A percentile compares a stretch with the other conserved stretches of the same genome.
These are phyloP conservation scores for Drosophila melanogaster DNA, from an alignment of 1,140 invertebrate genomes.

Conservation along the genomic window DNA sequence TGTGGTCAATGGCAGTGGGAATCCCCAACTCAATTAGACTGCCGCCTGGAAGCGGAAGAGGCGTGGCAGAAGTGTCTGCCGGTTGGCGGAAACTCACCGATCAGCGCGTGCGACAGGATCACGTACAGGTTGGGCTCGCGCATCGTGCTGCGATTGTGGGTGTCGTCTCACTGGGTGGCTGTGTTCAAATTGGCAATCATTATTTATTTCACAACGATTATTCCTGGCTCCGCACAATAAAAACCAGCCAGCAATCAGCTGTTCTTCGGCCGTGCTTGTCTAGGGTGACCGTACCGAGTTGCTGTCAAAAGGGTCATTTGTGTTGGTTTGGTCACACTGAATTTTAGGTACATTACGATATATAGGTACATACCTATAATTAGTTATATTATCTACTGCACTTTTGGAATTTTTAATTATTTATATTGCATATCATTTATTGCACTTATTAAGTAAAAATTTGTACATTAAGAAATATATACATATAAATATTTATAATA, in stretches of 20 bases:
- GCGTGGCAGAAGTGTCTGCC: conserved; percentile 1
- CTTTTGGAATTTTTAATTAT: too few species aligned
- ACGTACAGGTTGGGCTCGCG: conserved; percentile 71
- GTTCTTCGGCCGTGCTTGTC: conserved; percentile 3
- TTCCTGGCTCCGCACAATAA: conserved; percentile 9
- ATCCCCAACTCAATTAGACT: not conserved
- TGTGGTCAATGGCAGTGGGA: not conserved
- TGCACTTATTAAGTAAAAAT: too few species aligned
- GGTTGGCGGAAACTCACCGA: conserved; percentile 59
- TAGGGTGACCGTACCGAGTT: not conserved
- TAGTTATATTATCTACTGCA: too few species aligned
- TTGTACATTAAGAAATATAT: too few species aligned
- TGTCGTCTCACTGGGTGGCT: conserved; percentile 34
- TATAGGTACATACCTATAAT: too few species aligned
- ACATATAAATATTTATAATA: too few species aligned
- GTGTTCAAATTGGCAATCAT: conserved; percentile 31
- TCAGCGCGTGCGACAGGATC: conserved; percentile 75
- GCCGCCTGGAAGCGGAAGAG: not conserved
- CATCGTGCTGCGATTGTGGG: conserved; percentile 51
- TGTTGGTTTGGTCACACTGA: not conserved
- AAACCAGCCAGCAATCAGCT: conserved; percentile 37
- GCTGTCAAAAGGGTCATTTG: rapidly evolving
- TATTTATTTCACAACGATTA: conserved; percentile 44
- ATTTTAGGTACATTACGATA: too few species aligned
- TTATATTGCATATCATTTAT: too few species aligned